Percentiles rank a stretch among this genome's conserved stretches.
These are phyloP conservation scores for Venturia canescens DNA, from an alignment of 1,140 invertebrate species.

Conservation along the genomic window DNA sequence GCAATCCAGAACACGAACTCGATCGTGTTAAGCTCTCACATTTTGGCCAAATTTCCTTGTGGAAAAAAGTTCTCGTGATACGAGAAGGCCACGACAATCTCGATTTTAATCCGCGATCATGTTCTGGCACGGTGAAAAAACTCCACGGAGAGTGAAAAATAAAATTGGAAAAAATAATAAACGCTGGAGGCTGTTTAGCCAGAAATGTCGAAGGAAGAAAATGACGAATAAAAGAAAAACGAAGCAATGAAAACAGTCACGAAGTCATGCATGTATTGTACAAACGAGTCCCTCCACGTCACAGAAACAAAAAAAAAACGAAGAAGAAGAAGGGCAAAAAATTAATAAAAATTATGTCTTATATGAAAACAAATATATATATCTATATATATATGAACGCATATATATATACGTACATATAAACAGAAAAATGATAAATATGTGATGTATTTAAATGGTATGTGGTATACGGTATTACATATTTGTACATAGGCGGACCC, in stretches of 20 bases:
- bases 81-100: slow-evolving; percentile 7
- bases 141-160: slow-evolving; percentile 37
- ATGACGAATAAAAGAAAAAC: slow-evolving; percentile 70
- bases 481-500: slow-evolving; percentile 77
- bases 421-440: slow-evolving; percentile 71
- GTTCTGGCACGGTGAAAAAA: slow-evolving; percentile 38
- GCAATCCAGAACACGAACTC: too few relatives aligned
- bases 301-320: slow-evolving; percentile 66
- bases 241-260: slow-evolving; percentile 75
- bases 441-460: slow-evolving; percentile 77
- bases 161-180: slow-evolving; percentile 31
- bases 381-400: slow-evolving; percentile 68
- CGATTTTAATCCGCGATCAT: neutral
- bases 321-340: slow-evolving; percentile 48
- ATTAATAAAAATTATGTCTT: slow-evolving; percentile 46
- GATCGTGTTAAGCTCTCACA: too few relatives aligned
- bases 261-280: slow-evolving; percentile 76
- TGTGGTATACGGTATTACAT: slow-evolving; percentile 76
- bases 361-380: slow-evolving; percentile 38
- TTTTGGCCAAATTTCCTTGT: too few relatives aligned
- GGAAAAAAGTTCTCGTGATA: too few relatives aligned
- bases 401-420: slow-evolving; percentile 64
- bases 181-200: slow-evolving; percentile 69
- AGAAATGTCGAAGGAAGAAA: slow-evolving; percentile 57
- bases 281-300: slow-evolving; percentile 77